These are phyloP conservation scores for Dryococelus australis DNA, from an alignment of 2,888 invertebrate genomes.

Conservation along the genomic window DNA sequence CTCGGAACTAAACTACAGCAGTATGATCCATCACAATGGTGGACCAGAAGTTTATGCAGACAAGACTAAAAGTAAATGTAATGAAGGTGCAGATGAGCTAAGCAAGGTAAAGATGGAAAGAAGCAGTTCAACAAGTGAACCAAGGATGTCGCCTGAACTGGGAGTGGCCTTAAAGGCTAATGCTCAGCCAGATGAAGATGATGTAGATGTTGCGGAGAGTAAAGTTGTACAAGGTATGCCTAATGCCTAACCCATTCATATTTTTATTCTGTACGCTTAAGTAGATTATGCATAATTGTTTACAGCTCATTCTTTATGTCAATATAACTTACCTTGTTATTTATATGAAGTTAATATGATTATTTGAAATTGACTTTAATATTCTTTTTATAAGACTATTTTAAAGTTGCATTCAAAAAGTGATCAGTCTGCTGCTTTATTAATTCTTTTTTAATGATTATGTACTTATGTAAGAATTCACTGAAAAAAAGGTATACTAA, in stretches of 20 bases:
- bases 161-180: conserved; percentile 19
- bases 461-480: too few species aligned
- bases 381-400: too few species aligned
- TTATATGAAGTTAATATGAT: too few species aligned
- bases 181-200: neutral
- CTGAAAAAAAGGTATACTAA: too few species aligned
- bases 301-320: too few species aligned
- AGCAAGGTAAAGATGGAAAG: neutral
- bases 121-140: neutral
- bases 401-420: too few species aligned
- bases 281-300: too few species aligned
- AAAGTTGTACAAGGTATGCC: conserved; percentile 25
- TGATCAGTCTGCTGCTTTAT: too few species aligned
- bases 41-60: neutral
- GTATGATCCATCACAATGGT: neutral
- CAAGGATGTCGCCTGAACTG: conserved; percentile 34
- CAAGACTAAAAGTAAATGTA: neutral
- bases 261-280: too few species aligned
- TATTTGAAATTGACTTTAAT: too few species aligned
- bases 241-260: neutral
- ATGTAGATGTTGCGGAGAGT: neutral
- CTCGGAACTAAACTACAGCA: conserved; percentile 6
- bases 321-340: too few species aligned
- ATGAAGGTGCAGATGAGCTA: neutral
- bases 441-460: too few species aligned